Evolutionary conservation across 1,140 invertebrate species (phyloP), one percentile per base, ranked within the genome.

Genomic region (Ceratina australensis): DNA sequence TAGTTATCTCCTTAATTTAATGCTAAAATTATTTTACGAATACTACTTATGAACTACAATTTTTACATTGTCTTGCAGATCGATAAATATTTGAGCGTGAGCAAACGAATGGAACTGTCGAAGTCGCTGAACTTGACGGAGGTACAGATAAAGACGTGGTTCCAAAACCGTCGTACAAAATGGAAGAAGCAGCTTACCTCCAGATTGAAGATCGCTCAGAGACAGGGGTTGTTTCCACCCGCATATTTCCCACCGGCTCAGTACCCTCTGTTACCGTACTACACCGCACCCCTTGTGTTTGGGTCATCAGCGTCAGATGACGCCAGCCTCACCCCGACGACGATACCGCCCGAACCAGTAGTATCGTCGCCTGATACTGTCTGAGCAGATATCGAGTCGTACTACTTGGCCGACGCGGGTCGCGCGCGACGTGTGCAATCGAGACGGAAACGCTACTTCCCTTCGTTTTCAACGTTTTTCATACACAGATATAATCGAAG

Each of bases 141-240:
- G 93, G 98, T 98, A 3, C 98, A 99, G 93, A 98, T 99, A 72
- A 99, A 99, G 90, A 99, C 98, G 0, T 99, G 98, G 98, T 99
- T 98, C 88, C 97, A 99, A 92, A 98, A 98, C 90, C 93, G 97
- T 65, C 93, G 98, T 77, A 99, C 98, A 0, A 99, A 99, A 88
- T 98, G 97, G 97, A 98, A 99, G 91, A 99, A 99, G 87, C 98
- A 99, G 85, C 90, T 98, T 81, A 98, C 97, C 1, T 97, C 97
- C 0, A 92, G 96, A 2, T 91, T 98, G 64, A 98, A 98, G 91
- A 96, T 97, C 86, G 96, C 96, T 0, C 97, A 97, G 81, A 91
- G 96, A n/a, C 96, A 97, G 87, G 96, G 96, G 0, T 83, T 97
- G 8, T 95, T 96, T 84, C 93, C 95, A 47, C 93, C 94, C 0